phyloP scores from a whole-genome alignment of 1,140 invertebrate genomes.

The Leptinotarsa lineolata region DNA sequence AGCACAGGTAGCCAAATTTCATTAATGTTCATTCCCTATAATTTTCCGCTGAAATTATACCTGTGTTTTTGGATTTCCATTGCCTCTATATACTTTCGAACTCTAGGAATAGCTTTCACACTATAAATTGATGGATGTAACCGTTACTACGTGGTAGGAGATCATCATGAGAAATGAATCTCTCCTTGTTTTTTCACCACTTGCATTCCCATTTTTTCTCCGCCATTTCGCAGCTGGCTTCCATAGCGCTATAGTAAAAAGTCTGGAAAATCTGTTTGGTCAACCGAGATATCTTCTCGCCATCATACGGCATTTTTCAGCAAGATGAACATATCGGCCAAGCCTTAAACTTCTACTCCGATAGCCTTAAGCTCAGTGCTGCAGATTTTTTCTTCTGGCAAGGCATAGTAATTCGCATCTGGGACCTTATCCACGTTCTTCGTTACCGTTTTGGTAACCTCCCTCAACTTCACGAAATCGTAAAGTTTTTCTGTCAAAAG shows the following conservation, averaged over 20 bases:
- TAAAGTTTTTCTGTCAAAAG: slow-evolving; percentile 73
- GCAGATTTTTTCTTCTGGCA: slow-evolving; percentile 84
- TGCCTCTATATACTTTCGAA: too few species aligned
- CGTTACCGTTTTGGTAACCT: slow-evolving; percentile 80
- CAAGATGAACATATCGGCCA: slow-evolving; percentile 96
- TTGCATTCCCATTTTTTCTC: slow-evolving; percentile 69
- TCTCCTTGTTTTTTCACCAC: too few species aligned
- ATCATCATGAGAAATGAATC: too few species aligned
- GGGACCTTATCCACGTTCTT: slow-evolving; percentile 97
- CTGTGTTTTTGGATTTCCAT: too few species aligned
- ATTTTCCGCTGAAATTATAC: too few species aligned
- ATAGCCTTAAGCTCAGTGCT: slow-evolving; percentile 95
- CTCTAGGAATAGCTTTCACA: too few species aligned
- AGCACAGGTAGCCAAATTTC: too few species aligned
- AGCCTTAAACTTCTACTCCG: slow-evolving; percentile 80
- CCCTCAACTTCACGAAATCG: slow-evolving; percentile 88
- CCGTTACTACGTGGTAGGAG: too few species aligned
- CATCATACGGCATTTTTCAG: slow-evolving; percentile 91
- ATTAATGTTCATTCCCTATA: too few species aligned
- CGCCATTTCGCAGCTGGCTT: slow-evolving; percentile 96
- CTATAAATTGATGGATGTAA: too few species aligned
- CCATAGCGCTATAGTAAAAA: slow-evolving; percentile 92
- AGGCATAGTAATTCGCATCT: slow-evolving; percentile 95
- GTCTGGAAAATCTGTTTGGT: slow-evolving; percentile 98
- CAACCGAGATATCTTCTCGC: slow-evolving; percentile 78